phyloP scores from a whole-genome alignment of 92 coral and sea anemone genomes.

The Metridium senile region DNA sequence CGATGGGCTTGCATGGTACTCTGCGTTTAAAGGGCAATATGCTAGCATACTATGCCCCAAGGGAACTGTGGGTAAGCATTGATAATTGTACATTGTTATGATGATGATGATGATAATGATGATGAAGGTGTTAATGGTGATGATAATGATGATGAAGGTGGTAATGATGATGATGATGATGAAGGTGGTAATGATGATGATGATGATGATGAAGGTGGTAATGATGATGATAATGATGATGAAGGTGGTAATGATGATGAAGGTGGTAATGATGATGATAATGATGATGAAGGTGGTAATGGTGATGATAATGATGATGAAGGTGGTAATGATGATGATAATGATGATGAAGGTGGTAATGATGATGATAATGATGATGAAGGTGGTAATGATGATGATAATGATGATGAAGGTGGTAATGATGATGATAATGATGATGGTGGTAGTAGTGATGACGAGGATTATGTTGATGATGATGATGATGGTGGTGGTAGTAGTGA shows the following conservation, averaged over 20 bases:
- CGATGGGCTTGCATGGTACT: constrained; percentile 18
- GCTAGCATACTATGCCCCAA: constrained; percentile 28
- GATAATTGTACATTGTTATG: not conserved
- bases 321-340: not conserved
- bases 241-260: not conserved
- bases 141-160: not conserved
- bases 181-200: not conserved
- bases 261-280: not conserved
- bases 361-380: not conserved
- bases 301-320: not conserved
- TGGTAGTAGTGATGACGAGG: not conserved
- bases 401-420: not conserved
- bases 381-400: not conserved
- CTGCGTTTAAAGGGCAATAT: constrained; percentile 19
- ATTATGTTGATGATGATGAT: not conserved
- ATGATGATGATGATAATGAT: not conserved
- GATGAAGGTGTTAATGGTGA: not conserved
- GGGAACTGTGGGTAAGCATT: constrained; percentile 33
- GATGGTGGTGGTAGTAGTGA: not conserved
- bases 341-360: not conserved
- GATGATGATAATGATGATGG: not conserved
- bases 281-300: not conserved
- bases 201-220: not conserved
- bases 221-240: not conserved
- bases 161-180: not conserved